Percentiles rank a stretch among this genome's conserved stretches.
Evolutionary conservation across 2,113 vertebrate genomes (phyloP).

Genomic region (Colinus virginianus): DNA sequence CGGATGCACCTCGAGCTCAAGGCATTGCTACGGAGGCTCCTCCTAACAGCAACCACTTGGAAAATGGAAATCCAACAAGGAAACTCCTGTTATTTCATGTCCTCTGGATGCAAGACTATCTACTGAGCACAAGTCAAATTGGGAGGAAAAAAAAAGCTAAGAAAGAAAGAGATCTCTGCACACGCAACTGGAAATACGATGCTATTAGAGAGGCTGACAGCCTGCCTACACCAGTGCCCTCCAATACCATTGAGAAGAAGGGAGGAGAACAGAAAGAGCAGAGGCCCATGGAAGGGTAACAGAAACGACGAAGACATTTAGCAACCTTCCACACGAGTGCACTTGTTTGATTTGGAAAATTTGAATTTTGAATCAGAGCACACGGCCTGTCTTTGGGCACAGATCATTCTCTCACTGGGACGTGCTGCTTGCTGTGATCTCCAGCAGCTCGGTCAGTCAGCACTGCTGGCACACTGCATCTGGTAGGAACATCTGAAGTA

Average conservation of each 20-base stretch:
- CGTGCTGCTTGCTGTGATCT: background rate
- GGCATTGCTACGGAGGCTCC: background rate
- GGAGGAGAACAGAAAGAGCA: background rate
- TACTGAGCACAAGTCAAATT: background rate
- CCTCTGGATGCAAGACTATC: background rate
- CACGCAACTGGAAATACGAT: background rate
- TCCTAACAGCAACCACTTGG: background rate
- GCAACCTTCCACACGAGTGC: background rate
- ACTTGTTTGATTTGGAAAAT: background rate
- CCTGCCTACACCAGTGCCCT: background rate
- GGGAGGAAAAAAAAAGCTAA: background rate
- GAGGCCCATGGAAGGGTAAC: background rate
- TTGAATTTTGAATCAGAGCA: background rate
- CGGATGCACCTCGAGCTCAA: fast-evolving
- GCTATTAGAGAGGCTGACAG: background rate
- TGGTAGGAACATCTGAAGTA: background rate
- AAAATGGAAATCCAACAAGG: background rate
- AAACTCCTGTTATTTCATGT: background rate
- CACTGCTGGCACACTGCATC: background rate
- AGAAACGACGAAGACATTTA: background rate
- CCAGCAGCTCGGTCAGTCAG: background rate
- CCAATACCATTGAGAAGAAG: background rate
- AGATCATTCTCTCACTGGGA: background rate
- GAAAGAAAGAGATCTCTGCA: background rate
- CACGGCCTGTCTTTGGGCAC: background rate